Evolutionary conservation across 2,888 invertebrate genomes (phyloP).

Genomic region (Cataglyphis albicans): DNA sequence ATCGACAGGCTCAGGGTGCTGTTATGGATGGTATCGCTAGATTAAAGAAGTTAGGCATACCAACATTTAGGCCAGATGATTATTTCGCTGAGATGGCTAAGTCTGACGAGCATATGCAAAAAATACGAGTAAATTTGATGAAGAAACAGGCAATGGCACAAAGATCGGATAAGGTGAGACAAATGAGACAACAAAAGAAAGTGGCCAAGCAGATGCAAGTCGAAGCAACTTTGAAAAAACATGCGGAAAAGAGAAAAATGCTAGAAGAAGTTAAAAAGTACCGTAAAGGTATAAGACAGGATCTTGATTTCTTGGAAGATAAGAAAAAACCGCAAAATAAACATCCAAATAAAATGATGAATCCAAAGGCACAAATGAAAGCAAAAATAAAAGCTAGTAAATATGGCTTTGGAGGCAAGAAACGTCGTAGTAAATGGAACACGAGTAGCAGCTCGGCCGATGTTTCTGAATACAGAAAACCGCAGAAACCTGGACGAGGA

Average conservation of each 20-base stretch:
- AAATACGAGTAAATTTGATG: conserved; percentile 93
- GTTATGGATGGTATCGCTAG: conserved; percentile 93
- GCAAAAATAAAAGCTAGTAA: conserved; percentile 92
- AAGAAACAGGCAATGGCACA: conserved; percentile 95
- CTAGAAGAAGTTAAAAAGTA: conserved; percentile 97
- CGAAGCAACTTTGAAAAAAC: conserved; percentile 94
- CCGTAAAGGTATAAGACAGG: conserved; percentile 93
- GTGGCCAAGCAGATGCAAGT: conserved; percentile 96
- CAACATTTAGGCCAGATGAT: conserved; percentile 96
- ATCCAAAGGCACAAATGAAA: conserved; percentile 86
- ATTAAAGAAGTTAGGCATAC: conserved; percentile 91
- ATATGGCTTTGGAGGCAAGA: conserved; percentile 98
- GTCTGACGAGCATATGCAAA: conserved; percentile 98
- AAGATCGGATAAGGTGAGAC: conserved; percentile 95
- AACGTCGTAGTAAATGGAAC: conserved; percentile 95
- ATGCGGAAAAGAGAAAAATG: conserved; percentile 96
- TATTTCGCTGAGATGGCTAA: conserved; percentile 99
- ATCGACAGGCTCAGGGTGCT: conserved; percentile 95
- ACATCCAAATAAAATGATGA: conserved; percentile 47
- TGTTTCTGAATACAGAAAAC: conserved; percentile 87
- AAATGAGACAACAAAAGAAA: conserved; percentile 96
- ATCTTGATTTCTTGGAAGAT: conserved; percentile 93
- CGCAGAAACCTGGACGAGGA: conserved; percentile 79
- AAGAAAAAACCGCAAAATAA: conserved; percentile 83
- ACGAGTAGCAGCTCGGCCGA: conserved; percentile 92